Evolutionary conservation across 2,888 invertebrate species (phyloP).

Genomic region (Helicoverpa assulta): DNA sequence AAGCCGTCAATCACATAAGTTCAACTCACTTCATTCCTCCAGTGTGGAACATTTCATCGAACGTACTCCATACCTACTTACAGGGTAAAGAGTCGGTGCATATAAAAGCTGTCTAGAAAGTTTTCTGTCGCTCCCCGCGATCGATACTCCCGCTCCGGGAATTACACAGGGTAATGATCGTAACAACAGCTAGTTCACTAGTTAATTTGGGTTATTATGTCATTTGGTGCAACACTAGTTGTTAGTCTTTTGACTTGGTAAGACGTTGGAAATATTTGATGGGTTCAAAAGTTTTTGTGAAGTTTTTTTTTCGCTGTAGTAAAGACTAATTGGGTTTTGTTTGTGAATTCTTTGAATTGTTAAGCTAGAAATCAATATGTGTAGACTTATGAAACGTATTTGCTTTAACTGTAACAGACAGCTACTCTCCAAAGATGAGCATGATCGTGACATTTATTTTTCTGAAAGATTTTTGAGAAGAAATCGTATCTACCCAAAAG

Average conservation of each 20-base stretch:
- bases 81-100: slow-evolving; percentile 88
- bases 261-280: slow-evolving; percentile 32
- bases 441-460: too few relatives aligned
- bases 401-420: background rate
- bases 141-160: slow-evolving; percentile 86
- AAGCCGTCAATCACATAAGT: slow-evolving; percentile 56
- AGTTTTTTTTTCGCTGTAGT: slow-evolving; percentile 7
- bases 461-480: too few relatives aligned
- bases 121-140: slow-evolving; percentile 89
- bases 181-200: slow-evolving; percentile 82
- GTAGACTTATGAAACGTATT: background rate
- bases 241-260: slow-evolving; percentile 60
- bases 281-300: slow-evolving; percentile 6
- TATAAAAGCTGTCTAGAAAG: slow-evolving; percentile 91
- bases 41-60: slow-evolving; percentile 73
- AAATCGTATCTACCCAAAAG: background rate
- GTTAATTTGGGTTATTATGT: slow-evolving; percentile 89
- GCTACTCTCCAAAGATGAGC: too few relatives aligned
- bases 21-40: slow-evolving; percentile 57
- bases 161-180: slow-evolving; percentile 83
- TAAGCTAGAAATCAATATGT: background rate
- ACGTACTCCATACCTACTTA: slow-evolving; percentile 78
- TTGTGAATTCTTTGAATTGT: background rate
- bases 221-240: slow-evolving; percentile 71
- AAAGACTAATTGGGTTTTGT: background rate